Evolutionary conservation across 2,113 vertebrate species (phyloP).

Genomic region (Tupaia tana): DNA sequence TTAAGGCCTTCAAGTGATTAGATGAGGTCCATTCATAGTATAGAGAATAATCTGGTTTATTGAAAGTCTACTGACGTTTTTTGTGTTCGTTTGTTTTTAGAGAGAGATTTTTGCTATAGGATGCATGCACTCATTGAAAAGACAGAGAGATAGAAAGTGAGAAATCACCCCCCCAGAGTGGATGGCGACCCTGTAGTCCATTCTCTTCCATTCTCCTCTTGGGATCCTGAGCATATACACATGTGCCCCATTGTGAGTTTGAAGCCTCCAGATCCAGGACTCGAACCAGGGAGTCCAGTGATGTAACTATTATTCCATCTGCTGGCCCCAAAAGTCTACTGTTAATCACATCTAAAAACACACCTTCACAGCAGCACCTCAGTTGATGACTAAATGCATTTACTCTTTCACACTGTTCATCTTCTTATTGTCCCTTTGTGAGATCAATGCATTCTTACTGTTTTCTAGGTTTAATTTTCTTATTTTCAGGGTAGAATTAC

Average conservation of each 20-base stretch:
- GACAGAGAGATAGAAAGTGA: too few species aligned
- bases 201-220: too few species aligned
- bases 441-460: constrained; percentile 56
- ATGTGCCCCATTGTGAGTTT: too few species aligned
- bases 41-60: not conserved
- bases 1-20: constrained; percentile 4
- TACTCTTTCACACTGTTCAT: not conserved
- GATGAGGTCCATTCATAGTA: not conserved
- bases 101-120: too few species aligned
- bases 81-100: too few species aligned
- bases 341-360: not conserved
- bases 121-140: too few species aligned
- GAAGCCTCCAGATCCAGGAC: too few species aligned
- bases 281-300: too few species aligned
- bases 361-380: not conserved
- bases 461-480: constrained; percentile 69
- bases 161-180: too few species aligned
- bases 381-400: not conserved
- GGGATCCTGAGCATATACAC: too few species aligned
- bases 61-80: constrained; percentile 19
- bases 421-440: constrained; percentile 46
- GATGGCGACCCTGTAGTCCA: too few species aligned
- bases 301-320: too few species aligned
- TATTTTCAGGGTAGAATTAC: constrained; percentile 74
- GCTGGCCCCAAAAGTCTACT: not conserved